These are phyloP conservation scores for Microplitis mediator DNA, from an alignment of 1,140 invertebrate species.

Conservation along the genomic window DNA sequence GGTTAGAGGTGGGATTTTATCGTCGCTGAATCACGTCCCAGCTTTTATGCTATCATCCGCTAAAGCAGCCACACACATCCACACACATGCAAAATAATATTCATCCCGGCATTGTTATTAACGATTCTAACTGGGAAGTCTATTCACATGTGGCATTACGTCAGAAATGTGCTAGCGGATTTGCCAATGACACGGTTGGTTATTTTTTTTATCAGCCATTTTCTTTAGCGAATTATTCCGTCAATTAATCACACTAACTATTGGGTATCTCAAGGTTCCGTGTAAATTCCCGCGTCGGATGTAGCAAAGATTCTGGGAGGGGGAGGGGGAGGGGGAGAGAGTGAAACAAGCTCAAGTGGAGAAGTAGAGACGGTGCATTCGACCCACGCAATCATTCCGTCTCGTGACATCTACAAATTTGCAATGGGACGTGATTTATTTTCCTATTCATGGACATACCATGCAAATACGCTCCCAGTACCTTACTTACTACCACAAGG, in stretches of 20 bases:
- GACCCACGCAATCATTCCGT: conserved; percentile 32
- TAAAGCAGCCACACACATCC: background rate
- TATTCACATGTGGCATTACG: conserved; percentile 8
- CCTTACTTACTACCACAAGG: background rate
- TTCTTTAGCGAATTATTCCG: background rate
- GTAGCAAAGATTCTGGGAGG: background rate
- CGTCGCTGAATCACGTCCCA: conserved; percentile 9
- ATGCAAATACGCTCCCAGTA: conserved; percentile 27
- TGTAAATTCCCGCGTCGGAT: background rate
- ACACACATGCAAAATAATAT: background rate
- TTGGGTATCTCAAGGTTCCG: background rate
- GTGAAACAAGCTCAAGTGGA: background rate
- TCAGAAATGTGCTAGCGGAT: background rate
- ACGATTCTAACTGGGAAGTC: conserved; percentile 5
- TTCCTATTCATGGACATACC: conserved; percentile 31
- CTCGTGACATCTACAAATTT: conserved; percentile 36
- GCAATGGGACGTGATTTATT: conserved; percentile 36
- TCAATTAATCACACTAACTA: conserved; percentile 14
- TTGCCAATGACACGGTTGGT: background rate
- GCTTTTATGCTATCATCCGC: conserved; percentile 12
- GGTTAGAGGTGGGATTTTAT: conserved; percentile 21
- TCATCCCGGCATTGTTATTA: conserved; percentile 12
- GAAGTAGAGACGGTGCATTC: conserved; percentile 3
- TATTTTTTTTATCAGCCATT: background rate
- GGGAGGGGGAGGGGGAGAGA: too few relatives aligned